Evolutionary conservation across 2,888 invertebrate genomes (phyloP).

Genomic region (Uropetala carovei): DNA sequence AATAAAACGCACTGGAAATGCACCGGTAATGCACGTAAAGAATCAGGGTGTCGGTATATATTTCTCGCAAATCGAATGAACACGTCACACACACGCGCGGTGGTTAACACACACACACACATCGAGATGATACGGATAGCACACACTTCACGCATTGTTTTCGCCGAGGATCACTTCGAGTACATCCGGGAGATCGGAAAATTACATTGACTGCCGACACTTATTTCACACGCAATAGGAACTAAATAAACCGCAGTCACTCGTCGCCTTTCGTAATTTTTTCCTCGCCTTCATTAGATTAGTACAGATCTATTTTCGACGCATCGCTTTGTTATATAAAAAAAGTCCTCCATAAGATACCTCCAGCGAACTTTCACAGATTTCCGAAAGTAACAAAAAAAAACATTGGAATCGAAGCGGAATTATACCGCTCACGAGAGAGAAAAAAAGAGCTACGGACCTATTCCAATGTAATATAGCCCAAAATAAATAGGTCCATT

Average conservation of each 20-base stretch:
- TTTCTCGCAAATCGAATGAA: not conserved
- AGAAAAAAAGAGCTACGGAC: not conserved
- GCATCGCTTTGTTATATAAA: not conserved
- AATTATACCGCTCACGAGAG: not conserved
- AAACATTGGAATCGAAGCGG: not conserved
- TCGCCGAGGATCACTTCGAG: not conserved
- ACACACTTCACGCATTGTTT: not conserved
- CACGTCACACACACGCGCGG: not conserved
- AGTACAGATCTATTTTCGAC: not conserved
- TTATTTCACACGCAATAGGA: too few species aligned
- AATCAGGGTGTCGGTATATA: not conserved
- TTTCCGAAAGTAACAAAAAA: too few species aligned
- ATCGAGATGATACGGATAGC: not conserved
- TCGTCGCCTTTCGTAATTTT: too few species aligned
- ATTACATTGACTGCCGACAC: not conserved
- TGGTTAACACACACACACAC: not conserved
- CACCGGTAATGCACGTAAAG: not conserved
- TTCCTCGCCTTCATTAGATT: too few species aligned
- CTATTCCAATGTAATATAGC: not conserved
- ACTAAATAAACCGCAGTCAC: too few species aligned
- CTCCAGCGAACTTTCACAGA: not conserved
- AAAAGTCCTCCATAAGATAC: not conserved
- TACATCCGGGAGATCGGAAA: not conserved
- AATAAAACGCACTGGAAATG: not conserved
- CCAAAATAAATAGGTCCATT: not conserved